These are phyloP conservation scores for Diabrotica balteata DNA, from an alignment of 2,888 invertebrate species.

Conservation along the genomic window DNA sequence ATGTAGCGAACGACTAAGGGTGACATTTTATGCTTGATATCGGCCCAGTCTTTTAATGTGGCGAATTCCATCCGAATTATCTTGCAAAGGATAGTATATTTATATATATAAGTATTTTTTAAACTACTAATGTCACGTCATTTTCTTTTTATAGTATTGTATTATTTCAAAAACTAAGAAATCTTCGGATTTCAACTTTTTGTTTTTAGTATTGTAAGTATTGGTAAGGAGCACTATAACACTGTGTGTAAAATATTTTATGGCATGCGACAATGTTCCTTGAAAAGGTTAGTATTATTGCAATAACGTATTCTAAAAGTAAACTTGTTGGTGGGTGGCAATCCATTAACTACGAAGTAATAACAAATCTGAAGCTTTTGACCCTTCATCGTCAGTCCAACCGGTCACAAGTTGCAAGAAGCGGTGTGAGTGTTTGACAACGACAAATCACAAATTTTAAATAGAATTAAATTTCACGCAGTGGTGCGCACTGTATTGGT, in stretches of 20 bases:
- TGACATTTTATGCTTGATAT: no score
- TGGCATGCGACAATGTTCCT: slow-evolving; percentile 33
- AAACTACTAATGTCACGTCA: neutral
- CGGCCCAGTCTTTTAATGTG: no score
- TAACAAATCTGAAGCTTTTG: slow-evolving; percentile 43
- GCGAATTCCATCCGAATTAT: no score
- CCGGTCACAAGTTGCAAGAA: slow-evolving; percentile 36
- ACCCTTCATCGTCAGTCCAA: slow-evolving; percentile 31
- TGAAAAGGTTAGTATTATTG: slow-evolving; percentile 35
- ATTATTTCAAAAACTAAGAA: no score
- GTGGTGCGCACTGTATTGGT: slow-evolving; percentile 15
- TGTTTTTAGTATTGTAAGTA: no score
- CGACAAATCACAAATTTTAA: slow-evolving; percentile 42
- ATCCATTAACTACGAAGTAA: slow-evolving; percentile 43
- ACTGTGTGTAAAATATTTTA: neutral
- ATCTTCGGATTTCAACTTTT: no score
- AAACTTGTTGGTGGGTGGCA: slow-evolving; percentile 43
- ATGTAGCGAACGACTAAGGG: no score
- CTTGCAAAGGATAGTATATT: no score
- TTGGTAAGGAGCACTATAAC: neutral
- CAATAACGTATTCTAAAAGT: slow-evolving; percentile 42
- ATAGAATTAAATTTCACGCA: slow-evolving; percentile 38
- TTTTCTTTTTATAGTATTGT: no score
- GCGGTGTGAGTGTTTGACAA: slow-evolving; percentile 25
- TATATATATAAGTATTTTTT: no score